Percentiles rank a stretch among this genome's conserved stretches.
phyloP scores from a whole-genome alignment of 2,113 vertebrate genomes.

The Ibidorhyncha struthersii region DNA sequence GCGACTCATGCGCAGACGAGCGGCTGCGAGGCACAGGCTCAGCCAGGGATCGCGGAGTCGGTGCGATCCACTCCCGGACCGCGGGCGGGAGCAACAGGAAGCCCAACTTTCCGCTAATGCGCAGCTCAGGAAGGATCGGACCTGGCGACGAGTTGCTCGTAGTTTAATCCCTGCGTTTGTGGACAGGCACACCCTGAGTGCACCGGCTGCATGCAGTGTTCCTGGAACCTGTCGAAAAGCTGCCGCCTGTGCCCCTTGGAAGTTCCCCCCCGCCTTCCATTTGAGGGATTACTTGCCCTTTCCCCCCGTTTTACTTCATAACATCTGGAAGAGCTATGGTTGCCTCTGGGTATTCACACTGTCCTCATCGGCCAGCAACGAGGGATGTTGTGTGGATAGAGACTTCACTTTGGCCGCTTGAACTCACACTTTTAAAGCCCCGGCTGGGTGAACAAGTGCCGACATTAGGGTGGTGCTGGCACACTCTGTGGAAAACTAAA shows the following conservation, averaged over 20 bases:
- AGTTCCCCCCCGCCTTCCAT: fast-evolving
- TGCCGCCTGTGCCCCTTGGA: not conserved
- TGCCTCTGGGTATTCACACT: not conserved
- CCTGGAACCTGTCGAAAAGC: not conserved
- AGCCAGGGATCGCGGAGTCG: not conserved
- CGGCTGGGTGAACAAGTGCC: not conserved
- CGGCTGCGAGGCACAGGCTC: slow-evolving; percentile 8
- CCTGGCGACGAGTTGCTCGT: not conserved
- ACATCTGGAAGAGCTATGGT: not conserved
- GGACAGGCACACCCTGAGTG: not conserved
- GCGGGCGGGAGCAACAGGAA: not conserved
- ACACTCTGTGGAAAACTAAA: not conserved
- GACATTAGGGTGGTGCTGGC: not conserved
- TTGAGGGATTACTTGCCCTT: not conserved
- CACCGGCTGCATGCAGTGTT: fast-evolving
- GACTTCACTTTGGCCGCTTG: not conserved
- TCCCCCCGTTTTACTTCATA: not conserved
- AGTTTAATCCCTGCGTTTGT: not conserved
- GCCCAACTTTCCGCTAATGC: not conserved
- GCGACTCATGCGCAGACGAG: slow-evolving; percentile 24
- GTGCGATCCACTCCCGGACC: not conserved
- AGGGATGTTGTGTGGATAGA: not conserved
- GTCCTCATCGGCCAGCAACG: not conserved
- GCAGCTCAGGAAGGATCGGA: not conserved
- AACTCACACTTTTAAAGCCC: not conserved